Evolutionary conservation across 2,113 vertebrate genomes (phyloP).

Genomic region (Carassius auratus): DNA sequence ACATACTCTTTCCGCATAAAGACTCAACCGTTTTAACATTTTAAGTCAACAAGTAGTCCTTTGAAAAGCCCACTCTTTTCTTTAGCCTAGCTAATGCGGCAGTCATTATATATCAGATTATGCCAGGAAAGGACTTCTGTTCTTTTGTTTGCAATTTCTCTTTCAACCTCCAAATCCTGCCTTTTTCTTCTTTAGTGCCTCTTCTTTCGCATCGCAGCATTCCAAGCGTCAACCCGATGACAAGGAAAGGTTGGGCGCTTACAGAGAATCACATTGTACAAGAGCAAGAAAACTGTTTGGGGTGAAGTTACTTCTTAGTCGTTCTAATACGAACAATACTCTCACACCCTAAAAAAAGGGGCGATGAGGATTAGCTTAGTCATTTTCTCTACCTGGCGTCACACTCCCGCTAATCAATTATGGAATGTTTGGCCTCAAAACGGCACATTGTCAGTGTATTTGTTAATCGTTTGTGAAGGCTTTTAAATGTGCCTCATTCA

Average conservation of each 20-base stretch:
- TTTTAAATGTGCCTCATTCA: conserved; percentile 66
- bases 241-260: conserved; percentile 64
- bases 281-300: conserved; percentile 15
- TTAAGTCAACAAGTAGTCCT: conserved; percentile 29
- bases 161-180: conserved; percentile 31
- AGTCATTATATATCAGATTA: conserved; percentile 35
- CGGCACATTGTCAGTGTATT: conserved; percentile 67
- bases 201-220: conserved; percentile 56
- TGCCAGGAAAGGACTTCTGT: conserved; percentile 5
- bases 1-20: not conserved
- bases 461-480: conserved; percentile 72
- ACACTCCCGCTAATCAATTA: conserved; percentile 77
- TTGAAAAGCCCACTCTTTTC: conserved; percentile 6
- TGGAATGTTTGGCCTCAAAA: conserved; percentile 68
- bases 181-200: not conserved
- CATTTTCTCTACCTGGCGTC: conserved; percentile 72
- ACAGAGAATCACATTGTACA: conserved; percentile 28
- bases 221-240: conserved; percentile 75
- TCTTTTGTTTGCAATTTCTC: conserved; percentile 14
- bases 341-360: conserved; percentile 41
- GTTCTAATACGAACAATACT: conserved; percentile 11
- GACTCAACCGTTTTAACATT: conserved; percentile 10
- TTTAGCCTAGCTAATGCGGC: conserved; percentile 9
- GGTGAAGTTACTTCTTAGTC: conserved; percentile 44
- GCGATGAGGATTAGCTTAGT: conserved; percentile 73